Evolutionary conservation across 2,113 vertebrate genomes (phyloP), one percentile per base, ranked within the genome.

Genomic region (Coptodon bakossiorum): DNA sequence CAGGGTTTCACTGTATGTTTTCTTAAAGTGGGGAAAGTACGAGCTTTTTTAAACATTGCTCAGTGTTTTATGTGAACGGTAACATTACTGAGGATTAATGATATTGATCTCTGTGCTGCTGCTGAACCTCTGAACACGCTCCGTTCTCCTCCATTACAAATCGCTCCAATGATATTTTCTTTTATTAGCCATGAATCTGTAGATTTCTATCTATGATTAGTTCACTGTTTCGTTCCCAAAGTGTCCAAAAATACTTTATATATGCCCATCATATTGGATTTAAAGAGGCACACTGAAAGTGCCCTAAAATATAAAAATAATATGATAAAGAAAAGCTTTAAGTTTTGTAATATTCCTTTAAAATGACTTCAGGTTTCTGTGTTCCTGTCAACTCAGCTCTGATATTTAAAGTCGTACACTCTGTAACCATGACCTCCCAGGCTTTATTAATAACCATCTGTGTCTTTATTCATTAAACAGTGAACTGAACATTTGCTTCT

Each of bases 101-200:
- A 2, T 76, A 11, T 5, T 19, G 16, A 76, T 76, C 71, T 73
- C 68, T 45, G 38, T 17, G 38, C 40, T 73, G 38, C 61, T 22
- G 61, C 63, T 36, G 29, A 19, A 63, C 27, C 29, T n/a, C 34
- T 68, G 34, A 68, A 38, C 34, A 40, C 3, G 7, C 63, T 22
- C 34, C 34, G 22, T 40, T 68, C 10, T 45, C 68, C 24, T 29
- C 40, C 40, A 48, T 29, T 76, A 17, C 38, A 73, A 48, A 73
- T 17, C 5, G 2, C 40, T 17, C 14, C 22, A 17, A 27, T 48
- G 0, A 73, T 10, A 0, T 73, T 73, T 6, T 13, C 11, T 56
- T 56, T 76, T 76, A 76, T 76, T 76, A 76, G 24, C 1, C 3
- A 9, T 43, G 66, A 71, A 9, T 71, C 36, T 43, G 66, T 1